Evolutionary conservation across 2,113 vertebrate genomes (phyloP).

Genomic region (Fregetta grallaria): DNA sequence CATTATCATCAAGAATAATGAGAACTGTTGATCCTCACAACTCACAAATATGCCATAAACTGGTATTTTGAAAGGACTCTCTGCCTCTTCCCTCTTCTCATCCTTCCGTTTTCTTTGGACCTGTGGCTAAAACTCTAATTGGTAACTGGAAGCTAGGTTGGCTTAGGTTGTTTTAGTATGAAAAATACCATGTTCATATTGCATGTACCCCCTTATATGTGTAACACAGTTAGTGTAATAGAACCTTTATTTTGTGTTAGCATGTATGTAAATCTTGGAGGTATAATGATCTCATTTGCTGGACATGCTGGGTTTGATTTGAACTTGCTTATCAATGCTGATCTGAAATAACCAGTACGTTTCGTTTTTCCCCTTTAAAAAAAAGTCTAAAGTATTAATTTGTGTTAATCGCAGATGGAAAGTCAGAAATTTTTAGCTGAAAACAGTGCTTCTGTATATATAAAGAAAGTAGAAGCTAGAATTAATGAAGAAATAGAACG

Average conservation of each 20-base stretch:
- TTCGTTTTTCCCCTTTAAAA: neutral
- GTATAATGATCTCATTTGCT: neutral
- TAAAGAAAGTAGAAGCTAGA: conserved; percentile 98
- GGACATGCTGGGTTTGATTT: neutral
- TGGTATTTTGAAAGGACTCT: neutral
- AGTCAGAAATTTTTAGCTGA: conserved; percentile 99
- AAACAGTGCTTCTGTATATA: conserved; percentile 99
- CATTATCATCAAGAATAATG: neutral
- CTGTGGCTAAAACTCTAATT: neutral
- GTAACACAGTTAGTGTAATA: neutral
- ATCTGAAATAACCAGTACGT: neutral
- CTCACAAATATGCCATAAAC: neutral
- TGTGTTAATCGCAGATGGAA: conserved; percentile 87
- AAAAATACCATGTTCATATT: neutral
- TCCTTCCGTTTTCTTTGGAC: neutral
- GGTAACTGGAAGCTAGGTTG: neutral
- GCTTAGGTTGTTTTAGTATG: neutral
- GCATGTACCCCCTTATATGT: neutral
- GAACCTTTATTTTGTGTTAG: neutral
- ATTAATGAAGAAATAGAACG: conserved; percentile 99
- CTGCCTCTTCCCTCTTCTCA: neutral
- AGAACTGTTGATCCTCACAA: neutral
- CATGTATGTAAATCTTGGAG: neutral
- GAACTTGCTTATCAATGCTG: neutral
- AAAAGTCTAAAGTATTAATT: conserved; percentile 13